Percentiles rank a stretch among this genome's conserved stretches.
phyloP scores from a whole-genome alignment of 2,797 vertebrate genomes.

The Mallotus villosus region DNA sequence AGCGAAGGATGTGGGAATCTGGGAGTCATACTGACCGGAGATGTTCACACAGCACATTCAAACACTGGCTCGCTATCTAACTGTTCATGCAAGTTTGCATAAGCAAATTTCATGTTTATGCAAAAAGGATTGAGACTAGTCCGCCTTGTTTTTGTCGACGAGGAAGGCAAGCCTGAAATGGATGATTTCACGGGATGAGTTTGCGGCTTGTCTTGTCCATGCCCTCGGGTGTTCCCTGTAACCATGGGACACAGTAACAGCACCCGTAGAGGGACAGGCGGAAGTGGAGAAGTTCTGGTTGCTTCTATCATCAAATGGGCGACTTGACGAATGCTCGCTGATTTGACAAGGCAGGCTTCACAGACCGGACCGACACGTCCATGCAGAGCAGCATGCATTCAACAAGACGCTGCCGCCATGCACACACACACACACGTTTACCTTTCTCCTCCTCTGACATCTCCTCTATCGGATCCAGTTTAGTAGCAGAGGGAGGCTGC shows the following conservation, averaged over 20 bases:
- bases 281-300: constrained; percentile 40
- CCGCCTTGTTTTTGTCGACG: not conserved
- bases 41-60: not conserved
- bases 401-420: constrained; percentile 26
- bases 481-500: constrained; percentile 67
- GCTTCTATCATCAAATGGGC: constrained; percentile 4
- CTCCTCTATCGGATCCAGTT: constrained; percentile 81
- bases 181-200: not conserved
- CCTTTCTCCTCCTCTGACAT: constrained; percentile 81
- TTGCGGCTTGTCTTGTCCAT: not conserved
- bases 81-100: not conserved
- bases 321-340: constrained; percentile 32
- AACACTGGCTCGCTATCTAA: not conserved
- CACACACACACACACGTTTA: constrained; percentile 51
- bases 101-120: not conserved
- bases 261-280: constrained; percentile 26
- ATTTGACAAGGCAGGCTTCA: constrained; percentile 26
- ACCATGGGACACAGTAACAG: not conserved
- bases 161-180: constrained; percentile 4
- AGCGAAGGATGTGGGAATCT: too few species aligned
- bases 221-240: not conserved
- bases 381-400: constrained; percentile 68
- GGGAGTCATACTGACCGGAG: not conserved
- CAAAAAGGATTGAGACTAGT: too few species aligned
- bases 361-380: constrained; percentile 43